Evolutionary conservation across 2,888 invertebrate genomes (phyloP).

Genomic region (Synergus japonicus): DNA sequence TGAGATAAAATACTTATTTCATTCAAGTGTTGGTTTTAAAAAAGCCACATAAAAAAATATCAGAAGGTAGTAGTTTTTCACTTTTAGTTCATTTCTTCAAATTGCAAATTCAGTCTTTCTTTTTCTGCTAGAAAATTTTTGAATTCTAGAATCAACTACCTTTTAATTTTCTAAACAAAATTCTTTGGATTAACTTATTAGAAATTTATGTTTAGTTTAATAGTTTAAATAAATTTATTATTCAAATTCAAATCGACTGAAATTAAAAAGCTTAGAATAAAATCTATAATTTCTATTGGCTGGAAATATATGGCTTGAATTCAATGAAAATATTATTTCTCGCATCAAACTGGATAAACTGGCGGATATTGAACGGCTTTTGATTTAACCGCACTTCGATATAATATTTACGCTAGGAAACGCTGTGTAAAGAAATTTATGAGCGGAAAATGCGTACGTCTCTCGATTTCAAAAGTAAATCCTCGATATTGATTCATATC

Average conservation of each 20-base stretch:
- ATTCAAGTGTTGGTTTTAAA: too few species aligned
- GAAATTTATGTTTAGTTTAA: too few species aligned
- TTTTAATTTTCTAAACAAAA: too few species aligned
- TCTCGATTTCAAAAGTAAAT: neutral
- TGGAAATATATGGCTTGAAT: neutral
- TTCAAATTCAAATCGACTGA: too few species aligned
- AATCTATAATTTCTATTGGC: neutral
- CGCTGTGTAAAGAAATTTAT: conserved; percentile 1
- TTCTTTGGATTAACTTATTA: too few species aligned
- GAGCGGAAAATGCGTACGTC: neutral
- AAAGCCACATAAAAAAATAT: too few species aligned
- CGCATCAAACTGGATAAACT: conserved; percentile 55
- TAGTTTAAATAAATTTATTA: too few species aligned
- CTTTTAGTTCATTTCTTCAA: neutral
- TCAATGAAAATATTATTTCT: conserved; percentile 64
- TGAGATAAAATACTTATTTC: too few species aligned
- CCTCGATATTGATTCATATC: neutral
- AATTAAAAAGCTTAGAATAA: neutral
- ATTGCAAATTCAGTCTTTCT: neutral
- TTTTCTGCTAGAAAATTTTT: neutral
- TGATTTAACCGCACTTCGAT: conserved; percentile 50
- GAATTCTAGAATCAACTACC: neutral
- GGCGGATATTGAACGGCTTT: conserved; percentile 51
- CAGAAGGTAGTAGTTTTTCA: neutral
- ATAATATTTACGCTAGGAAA: conserved; percentile 56